phyloP scores from a whole-genome alignment of 2,888 invertebrate genomes.

The Taphrorychus bicolor region DNA sequence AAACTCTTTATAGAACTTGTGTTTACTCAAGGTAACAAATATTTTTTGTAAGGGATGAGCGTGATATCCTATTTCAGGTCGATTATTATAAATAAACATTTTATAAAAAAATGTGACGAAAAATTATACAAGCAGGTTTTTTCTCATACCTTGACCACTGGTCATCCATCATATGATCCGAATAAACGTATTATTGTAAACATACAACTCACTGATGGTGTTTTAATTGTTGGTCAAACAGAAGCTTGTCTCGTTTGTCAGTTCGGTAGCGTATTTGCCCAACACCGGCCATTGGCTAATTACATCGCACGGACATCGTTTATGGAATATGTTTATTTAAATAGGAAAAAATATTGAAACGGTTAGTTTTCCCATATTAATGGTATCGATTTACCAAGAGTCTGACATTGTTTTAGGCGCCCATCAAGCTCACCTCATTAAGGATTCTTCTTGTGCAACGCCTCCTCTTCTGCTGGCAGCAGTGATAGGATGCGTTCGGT shows the following conservation, averaged over 20 bases:
- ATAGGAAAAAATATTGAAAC: neutral
- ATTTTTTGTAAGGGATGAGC: no score
- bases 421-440: no score
- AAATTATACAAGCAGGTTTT: no score
- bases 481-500: conserved; percentile 33
- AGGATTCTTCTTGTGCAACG: conserved; percentile 19
- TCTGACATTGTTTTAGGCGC: no score
- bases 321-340: neutral
- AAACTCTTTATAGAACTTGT: no score
- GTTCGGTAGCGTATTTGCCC: conserved; percentile 38
- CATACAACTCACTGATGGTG: conserved; percentile 50
- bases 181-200: conserved; percentile 17
- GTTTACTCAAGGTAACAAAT: no score
- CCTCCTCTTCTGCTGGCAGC: conserved; percentile 21
- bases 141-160: no score
- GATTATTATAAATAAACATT: no score
- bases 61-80: no score
- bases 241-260: conserved; percentile 48
- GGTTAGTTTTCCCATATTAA: neutral
- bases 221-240: conserved; percentile 50
- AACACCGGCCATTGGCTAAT: neutral
- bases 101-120: no score
- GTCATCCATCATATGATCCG: conserved; percentile 29
- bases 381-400: no score
- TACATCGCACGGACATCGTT: neutral